Evolutionary conservation across 2,797 vertebrate species (phyloP).

Genomic region (Lophius americanus): DNA sequence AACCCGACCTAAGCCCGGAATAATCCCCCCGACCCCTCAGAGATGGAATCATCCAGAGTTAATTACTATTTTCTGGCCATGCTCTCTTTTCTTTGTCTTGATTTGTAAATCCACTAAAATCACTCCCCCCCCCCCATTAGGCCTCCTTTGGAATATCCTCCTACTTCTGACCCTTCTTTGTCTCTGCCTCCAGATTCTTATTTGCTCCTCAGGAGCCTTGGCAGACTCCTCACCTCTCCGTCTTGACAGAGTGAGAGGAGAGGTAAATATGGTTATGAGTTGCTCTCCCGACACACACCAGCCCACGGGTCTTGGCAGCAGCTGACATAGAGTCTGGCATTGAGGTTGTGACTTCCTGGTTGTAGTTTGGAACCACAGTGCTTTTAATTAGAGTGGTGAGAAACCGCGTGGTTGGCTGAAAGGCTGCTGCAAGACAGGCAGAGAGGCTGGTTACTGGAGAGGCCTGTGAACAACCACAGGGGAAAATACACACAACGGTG

Average conservation of each 20-base stretch:
- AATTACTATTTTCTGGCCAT: constrained; percentile 72
- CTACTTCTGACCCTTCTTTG: constrained; percentile 50
- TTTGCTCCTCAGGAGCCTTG: constrained; percentile 48
- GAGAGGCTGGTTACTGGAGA: constrained; percentile 42
- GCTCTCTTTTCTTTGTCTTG: constrained; percentile 44
- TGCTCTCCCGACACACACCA: constrained; percentile 15
- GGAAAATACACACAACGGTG: constrained; percentile 10
- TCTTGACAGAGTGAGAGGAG: constrained; percentile 59
- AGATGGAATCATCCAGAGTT: constrained; percentile 77
- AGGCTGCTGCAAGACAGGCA: constrained; percentile 43
- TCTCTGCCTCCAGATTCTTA: constrained; percentile 46
- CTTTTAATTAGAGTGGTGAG: constrained; percentile 76
- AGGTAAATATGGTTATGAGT: constrained; percentile 63
- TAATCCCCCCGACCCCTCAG: constrained; percentile 72
- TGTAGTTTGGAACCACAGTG: constrained; percentile 66
- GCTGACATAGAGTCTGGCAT: constrained; percentile 64
- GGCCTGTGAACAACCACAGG: constrained; percentile 37
- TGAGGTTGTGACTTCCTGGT: constrained; percentile 58
- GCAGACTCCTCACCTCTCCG: constrained; percentile 45
- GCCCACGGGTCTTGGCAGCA: constrained; percentile 56
- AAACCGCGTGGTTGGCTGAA: constrained; percentile 66
- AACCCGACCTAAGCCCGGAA: constrained; percentile 68
- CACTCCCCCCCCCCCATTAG: constrained; percentile 30
- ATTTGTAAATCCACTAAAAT: constrained; percentile 68
- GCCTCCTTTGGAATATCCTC: constrained; percentile 45